Percentiles rank a stretch among this genome's conserved stretches.
These are phyloP conservation scores for Acipenser transmontanus DNA, from an alignment of 2,797 vertebrate genomes.

Conservation along the genomic window DNA sequence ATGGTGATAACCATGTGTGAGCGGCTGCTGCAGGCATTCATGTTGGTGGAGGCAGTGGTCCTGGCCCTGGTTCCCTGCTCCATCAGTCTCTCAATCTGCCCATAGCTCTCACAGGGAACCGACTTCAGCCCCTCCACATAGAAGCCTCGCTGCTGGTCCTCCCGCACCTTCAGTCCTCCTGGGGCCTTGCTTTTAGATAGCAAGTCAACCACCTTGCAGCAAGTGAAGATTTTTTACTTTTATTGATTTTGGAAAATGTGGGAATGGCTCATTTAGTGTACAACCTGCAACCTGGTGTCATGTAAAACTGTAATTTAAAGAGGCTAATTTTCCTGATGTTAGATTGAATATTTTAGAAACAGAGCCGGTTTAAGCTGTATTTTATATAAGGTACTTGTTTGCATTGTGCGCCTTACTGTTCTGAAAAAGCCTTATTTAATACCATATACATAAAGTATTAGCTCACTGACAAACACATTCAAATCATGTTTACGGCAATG, in stretches of 20 bases:
- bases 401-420: no score
- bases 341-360: no score
- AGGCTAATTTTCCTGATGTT: no score
- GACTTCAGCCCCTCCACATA: constrained; percentile 75
- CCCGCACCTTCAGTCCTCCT: constrained; percentile 69
- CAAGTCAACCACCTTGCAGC: constrained; percentile 70
- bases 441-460: no score
- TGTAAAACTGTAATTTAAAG: no score
- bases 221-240: neutral
- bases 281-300: no score
- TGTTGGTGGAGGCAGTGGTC: constrained; percentile 73
- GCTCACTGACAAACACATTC: no score
- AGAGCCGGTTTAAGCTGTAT: no score
- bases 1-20: constrained; percentile 81
- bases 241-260: neutral
- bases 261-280: no score
- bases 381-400: no score
- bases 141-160: constrained; percentile 77
- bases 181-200: constrained; percentile 54
- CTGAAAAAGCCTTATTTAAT: no score
- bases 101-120: constrained; percentile 69
- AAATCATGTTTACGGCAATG: no score
- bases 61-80: constrained; percentile 75
- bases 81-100: constrained; percentile 71
- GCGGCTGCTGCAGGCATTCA: constrained; percentile 80